phyloP scores from a whole-genome alignment of 2,888 invertebrate genomes.

The Eretmocerus hayati region DNA sequence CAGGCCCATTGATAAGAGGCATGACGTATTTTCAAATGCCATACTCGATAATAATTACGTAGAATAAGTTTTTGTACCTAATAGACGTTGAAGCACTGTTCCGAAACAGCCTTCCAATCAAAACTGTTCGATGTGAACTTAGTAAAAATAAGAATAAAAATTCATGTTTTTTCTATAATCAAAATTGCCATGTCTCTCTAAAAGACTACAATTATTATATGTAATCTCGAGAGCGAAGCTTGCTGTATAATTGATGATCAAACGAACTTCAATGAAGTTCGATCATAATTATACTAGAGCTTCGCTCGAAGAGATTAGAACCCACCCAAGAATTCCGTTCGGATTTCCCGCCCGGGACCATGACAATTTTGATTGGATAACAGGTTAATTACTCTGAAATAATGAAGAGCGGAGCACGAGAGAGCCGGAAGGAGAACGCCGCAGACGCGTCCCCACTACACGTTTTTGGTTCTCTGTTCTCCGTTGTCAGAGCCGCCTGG shows the following conservation, averaged over 20 bases:
- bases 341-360: too few species aligned
- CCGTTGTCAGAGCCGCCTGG: too few species aligned
- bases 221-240: constrained; percentile 1
- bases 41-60: background rate
- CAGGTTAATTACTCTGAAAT: too few species aligned
- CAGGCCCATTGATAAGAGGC: background rate
- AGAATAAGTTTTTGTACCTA: background rate
- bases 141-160: background rate
- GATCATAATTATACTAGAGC: background rate
- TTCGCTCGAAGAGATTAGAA: background rate
- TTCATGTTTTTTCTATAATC: too few species aligned
- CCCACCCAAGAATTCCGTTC: background rate
- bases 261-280: background rate
- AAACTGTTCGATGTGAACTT: background rate
- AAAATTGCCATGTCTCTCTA: too few species aligned
- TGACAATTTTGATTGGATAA: too few species aligned
- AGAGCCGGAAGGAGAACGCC: too few species aligned
- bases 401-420: too few species aligned
- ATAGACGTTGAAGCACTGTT: background rate
- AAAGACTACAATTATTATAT: background rate
- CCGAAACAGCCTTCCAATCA: too few species aligned
- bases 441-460: too few species aligned
- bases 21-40: background rate
- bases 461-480: too few species aligned
- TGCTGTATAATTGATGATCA: background rate